Conservation (phyloP, 2,888 invertebrate species). For the Ceriagrion tenellum region DNA sequence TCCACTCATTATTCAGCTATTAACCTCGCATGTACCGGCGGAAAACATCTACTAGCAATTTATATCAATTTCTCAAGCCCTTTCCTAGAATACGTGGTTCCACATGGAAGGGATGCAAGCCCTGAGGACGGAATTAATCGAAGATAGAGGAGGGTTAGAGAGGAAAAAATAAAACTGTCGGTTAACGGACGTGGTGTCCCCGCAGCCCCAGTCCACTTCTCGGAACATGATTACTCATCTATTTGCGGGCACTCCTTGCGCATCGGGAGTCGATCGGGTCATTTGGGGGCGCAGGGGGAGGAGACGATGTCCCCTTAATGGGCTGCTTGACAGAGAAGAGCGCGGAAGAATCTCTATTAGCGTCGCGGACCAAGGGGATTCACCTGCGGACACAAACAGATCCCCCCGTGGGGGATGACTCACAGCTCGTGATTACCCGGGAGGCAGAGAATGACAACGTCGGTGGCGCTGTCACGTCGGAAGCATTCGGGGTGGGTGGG, state of each 20-base stretch:
- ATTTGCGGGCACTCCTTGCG: not conserved
- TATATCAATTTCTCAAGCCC: too few relatives aligned
- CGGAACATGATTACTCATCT: conserved; percentile 21
- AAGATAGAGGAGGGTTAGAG: not conserved
- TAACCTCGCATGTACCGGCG: too few relatives aligned
- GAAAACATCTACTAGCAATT: too few relatives aligned
- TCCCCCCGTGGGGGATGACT: not conserved
- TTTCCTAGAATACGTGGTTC: too few relatives aligned
- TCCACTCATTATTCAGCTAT: too few relatives aligned
- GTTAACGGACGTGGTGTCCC: not conserved
- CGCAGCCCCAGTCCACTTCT: not conserved
- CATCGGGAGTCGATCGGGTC: not conserved
- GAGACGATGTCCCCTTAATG: not conserved
- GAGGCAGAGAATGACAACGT: not conserved
- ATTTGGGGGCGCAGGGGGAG: not conserved
- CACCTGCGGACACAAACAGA: conserved; percentile 1
- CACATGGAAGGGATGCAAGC: not conserved
- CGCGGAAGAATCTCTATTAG: not conserved
- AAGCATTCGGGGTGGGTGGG: not conserved
- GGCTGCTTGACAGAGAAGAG: not conserved
- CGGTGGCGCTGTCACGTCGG: not conserved
- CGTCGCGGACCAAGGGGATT: not conserved
- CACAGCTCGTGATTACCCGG: not conserved
- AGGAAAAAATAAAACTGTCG: not conserved
- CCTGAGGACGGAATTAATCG: not conserved